Conservation (phyloP, 64 coral and sea anemone species). For the Pocillopora damicornis region DNA sequence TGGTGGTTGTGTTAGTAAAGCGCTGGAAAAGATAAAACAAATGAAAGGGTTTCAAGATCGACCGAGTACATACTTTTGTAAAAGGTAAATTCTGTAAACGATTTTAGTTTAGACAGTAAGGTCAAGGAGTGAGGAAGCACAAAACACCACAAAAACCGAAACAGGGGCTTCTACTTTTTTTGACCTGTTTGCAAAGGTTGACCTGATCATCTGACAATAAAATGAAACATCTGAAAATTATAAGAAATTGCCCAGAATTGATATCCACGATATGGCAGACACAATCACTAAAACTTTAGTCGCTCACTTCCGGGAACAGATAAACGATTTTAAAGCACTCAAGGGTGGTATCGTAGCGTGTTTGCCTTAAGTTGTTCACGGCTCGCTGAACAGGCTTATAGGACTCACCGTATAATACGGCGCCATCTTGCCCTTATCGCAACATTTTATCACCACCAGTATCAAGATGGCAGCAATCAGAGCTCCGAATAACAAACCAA, state of each 20-base stretch:
- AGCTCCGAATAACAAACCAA: slow-evolving; percentile 74
- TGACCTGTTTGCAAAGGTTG: too few relatives aligned
- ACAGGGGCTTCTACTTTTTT: background rate
- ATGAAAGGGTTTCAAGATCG: background rate
- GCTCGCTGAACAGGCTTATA: background rate
- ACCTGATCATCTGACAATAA: too few relatives aligned
- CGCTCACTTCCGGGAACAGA: too few relatives aligned
- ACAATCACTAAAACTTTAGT: too few relatives aligned
- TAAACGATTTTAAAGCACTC: too few relatives aligned
- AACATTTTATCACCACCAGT: slow-evolving; percentile 67
- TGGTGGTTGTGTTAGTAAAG: slow-evolving; percentile 80
- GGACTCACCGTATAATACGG: slow-evolving; percentile 85
- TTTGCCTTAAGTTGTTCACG: background rate
- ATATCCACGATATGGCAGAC: too few relatives aligned
- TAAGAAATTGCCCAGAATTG: too few relatives aligned
- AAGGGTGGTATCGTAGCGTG: too few relatives aligned
- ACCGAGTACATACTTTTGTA: background rate
- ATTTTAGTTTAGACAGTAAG: too few relatives aligned
- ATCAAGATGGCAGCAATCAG: slow-evolving; percentile 60
- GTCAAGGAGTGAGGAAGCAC: too few relatives aligned
- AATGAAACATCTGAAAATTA: too few relatives aligned
- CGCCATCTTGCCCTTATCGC: slow-evolving; percentile 75
- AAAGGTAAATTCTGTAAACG: background rate
- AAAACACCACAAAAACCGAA: background rate
- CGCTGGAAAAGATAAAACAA: slow-evolving; percentile 34